Evolutionary conservation across 1,140 invertebrate genomes (phyloP).

Genomic region (Lepidurus arcticus): DNA sequence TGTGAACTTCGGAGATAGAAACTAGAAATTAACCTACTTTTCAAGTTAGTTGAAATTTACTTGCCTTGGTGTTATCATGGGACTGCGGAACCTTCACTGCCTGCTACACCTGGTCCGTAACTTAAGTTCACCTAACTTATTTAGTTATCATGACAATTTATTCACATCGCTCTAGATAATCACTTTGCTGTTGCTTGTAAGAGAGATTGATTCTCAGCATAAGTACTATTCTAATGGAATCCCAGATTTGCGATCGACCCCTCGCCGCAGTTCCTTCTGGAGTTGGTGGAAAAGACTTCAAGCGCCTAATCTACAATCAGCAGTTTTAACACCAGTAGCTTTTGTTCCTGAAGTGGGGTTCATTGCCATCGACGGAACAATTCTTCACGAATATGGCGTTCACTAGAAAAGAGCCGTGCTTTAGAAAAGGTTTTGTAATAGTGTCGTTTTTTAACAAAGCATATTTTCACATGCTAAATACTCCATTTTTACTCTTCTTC

Average conservation of each 20-base stretch:
- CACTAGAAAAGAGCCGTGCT: background rate
- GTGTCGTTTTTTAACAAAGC: background rate
- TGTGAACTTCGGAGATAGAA: background rate
- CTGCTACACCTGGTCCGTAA: background rate
- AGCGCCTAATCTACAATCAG: background rate
- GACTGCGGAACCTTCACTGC: background rate
- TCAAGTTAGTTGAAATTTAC: background rate
- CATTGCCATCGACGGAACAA: background rate
- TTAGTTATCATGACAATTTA: background rate
- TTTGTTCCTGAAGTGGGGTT: background rate
- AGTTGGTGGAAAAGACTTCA: background rate
- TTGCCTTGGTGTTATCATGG: background rate
- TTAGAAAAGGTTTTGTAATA: background rate
- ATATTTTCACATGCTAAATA: background rate
- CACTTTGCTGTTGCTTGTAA: background rate
- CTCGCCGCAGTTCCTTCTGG: background rate
- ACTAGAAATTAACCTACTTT: background rate
- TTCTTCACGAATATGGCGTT: constrained; percentile 8
- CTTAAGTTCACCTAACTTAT: background rate
- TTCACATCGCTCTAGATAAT: background rate
- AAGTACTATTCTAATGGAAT: background rate
- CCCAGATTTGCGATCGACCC: background rate
- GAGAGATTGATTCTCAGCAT: background rate
- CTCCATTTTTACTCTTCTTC: background rate
- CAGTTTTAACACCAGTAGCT: background rate